Evolutionary conservation across 2,888 invertebrate species (phyloP).

Genomic region (Pyrrhosoma nymphula): DNA sequence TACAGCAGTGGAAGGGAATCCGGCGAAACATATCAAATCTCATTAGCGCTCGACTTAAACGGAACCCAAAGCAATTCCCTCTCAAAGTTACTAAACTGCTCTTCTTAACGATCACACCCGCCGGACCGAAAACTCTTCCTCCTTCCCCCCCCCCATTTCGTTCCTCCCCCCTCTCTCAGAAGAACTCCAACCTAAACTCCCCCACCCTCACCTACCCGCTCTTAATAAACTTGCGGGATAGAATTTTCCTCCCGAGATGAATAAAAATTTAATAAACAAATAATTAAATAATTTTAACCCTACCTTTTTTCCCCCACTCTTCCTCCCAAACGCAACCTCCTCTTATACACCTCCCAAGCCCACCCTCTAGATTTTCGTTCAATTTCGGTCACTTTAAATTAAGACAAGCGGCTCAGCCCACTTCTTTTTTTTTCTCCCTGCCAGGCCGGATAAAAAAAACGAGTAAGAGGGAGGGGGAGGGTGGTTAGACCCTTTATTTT

Average conservation of each 20-base stretch:
- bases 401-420: background rate
- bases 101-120: too few relatives aligned
- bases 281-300: background rate
- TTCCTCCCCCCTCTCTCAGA: background rate
- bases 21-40: background rate
- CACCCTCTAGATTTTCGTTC: background rate
- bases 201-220: background rate
- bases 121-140: background rate
- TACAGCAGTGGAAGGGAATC: background rate
- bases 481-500: background rate
- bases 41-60: background rate
- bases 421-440: background rate
- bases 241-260: background rate
- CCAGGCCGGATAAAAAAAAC: too few relatives aligned
- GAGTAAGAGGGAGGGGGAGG: background rate
- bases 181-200: too few relatives aligned
- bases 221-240: background rate
- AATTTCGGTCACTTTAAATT: conserved; percentile 44
- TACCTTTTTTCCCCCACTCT: background rate
- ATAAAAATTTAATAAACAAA: background rate
- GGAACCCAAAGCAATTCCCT: background rate
- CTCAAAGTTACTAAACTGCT: too few relatives aligned
- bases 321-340: background rate
- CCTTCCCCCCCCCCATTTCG: background rate
- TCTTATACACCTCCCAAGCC: background rate